Percentiles rank a stretch among this genome's conserved stretches.
Conservation (phyloP, 2,888 invertebrate species). For the Sminthurinus aureus region DNA sequence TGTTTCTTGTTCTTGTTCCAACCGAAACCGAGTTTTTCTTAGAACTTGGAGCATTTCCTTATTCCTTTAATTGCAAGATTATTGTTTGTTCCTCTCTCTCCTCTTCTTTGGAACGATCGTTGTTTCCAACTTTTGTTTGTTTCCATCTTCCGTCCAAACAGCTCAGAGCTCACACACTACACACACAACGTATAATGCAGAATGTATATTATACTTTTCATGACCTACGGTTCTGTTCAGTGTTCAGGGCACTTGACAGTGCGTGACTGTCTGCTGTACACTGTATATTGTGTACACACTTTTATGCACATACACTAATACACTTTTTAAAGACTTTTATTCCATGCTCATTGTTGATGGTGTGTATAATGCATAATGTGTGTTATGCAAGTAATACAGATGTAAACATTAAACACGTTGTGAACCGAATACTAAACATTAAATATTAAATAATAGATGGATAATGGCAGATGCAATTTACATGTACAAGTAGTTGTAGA, state of each 20-base stretch:
- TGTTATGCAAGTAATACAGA: no score
- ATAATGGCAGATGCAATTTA: no score
- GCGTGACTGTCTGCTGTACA: conserved; percentile 11
- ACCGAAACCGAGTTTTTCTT: neutral
- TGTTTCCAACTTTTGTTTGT: neutral
- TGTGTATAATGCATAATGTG: no score
- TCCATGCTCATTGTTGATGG: no score
- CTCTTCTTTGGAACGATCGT: neutral
- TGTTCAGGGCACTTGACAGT: conserved; percentile 28
- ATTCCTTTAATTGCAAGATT: conserved; percentile 26
- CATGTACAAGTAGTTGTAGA: neutral
- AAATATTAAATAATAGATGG: no score
- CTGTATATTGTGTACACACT: neutral
- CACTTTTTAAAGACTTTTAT: no score
- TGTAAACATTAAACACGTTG: neutral
- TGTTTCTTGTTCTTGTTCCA: conserved; percentile 13
- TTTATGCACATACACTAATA: no score
- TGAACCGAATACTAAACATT: no score
- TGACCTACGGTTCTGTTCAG: conserved; percentile 4
- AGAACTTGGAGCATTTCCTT: conserved; percentile 18
- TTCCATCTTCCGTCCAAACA: no score
- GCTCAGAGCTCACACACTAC: neutral
- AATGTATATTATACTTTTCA: neutral
- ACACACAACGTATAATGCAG: neutral
- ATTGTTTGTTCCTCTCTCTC: conserved; percentile 13